A percentile compares a stretch with the other conserved stretches of the same genome.
Evolutionary conservation across 1,140 invertebrate species (phyloP).

Genomic region (Bombyx mandarina): DNA sequence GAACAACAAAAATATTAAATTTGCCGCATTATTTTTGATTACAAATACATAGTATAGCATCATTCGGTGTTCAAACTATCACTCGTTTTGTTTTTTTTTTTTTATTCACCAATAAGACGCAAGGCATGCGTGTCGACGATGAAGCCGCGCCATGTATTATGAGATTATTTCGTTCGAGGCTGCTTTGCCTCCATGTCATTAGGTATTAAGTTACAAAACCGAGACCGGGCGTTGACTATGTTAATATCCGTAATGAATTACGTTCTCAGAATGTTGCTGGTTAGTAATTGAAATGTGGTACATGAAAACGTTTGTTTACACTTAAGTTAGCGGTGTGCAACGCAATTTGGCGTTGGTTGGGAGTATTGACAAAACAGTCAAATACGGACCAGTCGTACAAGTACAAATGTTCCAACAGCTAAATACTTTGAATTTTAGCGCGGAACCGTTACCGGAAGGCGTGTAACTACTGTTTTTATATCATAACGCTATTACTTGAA

Average conservation of each 20-base stretch:
- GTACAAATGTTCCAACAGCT: slow-evolving; percentile 6
- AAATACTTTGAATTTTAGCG: slow-evolving; percentile 2
- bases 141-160: slow-evolving; percentile 44
- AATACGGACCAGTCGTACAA: not conserved
- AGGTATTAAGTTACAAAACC: slow-evolving; percentile 33
- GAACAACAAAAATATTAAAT: too few species aligned
- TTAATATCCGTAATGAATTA: slow-evolving; percentile 35
- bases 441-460: not conserved
- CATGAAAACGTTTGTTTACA: slow-evolving; percentile 47
- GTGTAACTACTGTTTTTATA: too few species aligned
- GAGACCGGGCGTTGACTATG: slow-evolving; percentile 27
- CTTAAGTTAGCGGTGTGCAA: slow-evolving; percentile 31
- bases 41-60: too few species aligned
- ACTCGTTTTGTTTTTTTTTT: too few species aligned
- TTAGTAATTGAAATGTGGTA: slow-evolving; percentile 25
- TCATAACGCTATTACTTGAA: too few species aligned
- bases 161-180: slow-evolving; percentile 12
- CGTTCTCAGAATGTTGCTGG: slow-evolving; percentile 30
- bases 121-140: slow-evolving; percentile 21
- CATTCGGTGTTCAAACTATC: too few species aligned
- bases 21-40: too few species aligned
- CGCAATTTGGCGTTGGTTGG: slow-evolving; percentile 17
- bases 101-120: too few species aligned
- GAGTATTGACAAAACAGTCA: slow-evolving; percentile 28
- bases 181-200: not conserved